These are phyloP conservation scores for Anguilla anguilla DNA, from an alignment of 2,797 vertebrate species.

Conservation along the genomic window DNA sequence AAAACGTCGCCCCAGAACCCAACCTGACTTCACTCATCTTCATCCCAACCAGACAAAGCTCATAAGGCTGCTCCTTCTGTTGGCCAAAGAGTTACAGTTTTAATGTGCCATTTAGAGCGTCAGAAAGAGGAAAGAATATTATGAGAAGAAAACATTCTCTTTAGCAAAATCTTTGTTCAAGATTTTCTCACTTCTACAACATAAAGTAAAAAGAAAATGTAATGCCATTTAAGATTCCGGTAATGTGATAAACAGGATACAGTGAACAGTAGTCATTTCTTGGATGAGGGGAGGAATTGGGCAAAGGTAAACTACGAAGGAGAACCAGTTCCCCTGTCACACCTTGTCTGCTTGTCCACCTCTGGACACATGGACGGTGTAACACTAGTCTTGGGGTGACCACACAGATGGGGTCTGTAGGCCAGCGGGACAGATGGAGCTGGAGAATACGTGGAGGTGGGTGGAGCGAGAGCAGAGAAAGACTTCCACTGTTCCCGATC, in stretches of 20 bases:
- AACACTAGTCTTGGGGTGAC: conserved; percentile 70
- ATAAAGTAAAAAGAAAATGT: background rate
- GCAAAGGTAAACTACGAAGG: background rate
- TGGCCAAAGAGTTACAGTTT: background rate
- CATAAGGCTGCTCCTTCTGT: background rate
- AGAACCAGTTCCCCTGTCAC: background rate
- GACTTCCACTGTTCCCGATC: conserved; percentile 64
- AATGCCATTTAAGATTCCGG: background rate
- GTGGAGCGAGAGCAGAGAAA: conserved; percentile 56
- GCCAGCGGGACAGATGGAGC: conserved; percentile 72
- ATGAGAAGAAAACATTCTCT: background rate
- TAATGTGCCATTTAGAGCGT: background rate
- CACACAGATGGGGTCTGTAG: conserved; percentile 68
- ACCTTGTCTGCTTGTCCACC: conserved; percentile 60
- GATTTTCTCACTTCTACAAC: background rate
- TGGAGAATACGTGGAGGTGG: conserved; percentile 33
- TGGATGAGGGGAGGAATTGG: background rate
- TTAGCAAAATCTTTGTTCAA: too few species aligned
- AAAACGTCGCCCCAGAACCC: background rate
- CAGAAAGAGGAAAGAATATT: background rate
- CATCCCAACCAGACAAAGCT: background rate
- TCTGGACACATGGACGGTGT: conserved; percentile 70
- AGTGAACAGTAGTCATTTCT: background rate
- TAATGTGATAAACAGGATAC: background rate
- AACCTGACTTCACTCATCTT: background rate